phyloP scores from a whole-genome alignment of 1,140 invertebrate species.

The Drosophila lacertosa region DNA sequence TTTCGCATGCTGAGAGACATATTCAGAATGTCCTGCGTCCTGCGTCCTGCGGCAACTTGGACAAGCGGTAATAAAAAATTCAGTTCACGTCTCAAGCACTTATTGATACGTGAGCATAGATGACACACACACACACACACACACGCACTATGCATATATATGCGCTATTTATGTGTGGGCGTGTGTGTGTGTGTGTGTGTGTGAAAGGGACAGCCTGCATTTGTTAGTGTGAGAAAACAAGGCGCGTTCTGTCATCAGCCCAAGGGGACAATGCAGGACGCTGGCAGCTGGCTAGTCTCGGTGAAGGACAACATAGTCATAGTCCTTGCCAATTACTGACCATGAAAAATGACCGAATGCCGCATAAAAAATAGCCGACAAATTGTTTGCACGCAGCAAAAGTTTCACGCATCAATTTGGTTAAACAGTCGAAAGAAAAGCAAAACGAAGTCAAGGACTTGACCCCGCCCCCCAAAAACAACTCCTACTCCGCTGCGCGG shows the following conservation, averaged over 20 bases:
- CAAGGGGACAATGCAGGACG: constrained; percentile 45
- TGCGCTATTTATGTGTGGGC: constrained; percentile 31
- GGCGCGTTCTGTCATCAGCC: constrained; percentile 49
- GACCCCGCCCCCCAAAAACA: too few relatives aligned
- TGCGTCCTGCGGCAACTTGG: constrained; percentile 39
- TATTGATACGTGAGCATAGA: constrained; percentile 80
- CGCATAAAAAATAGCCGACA: constrained; percentile 42
- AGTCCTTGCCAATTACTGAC: constrained; percentile 67
- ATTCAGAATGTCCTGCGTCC: constrained; percentile 31
- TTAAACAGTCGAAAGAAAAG: constrained; percentile 37
- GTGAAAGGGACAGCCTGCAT: constrained; percentile 19
- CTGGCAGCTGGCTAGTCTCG: not conserved
- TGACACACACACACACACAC: constrained; percentile 49
- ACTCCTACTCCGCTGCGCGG: not conserved
- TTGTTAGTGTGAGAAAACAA: constrained; percentile 24
- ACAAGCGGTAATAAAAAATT: constrained; percentile 72
- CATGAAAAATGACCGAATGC: constrained; percentile 68
- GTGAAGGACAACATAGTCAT: constrained; percentile 36
- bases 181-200: constrained; percentile 13
- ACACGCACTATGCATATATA: constrained; percentile 62
- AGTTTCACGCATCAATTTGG: constrained; percentile 51
- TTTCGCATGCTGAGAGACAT: constrained; percentile 65
- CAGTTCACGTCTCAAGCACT: constrained; percentile 78
- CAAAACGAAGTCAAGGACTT: not conserved
- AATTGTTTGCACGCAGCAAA: constrained; percentile 16